A percentile compares a stretch with the other conserved stretches of the same genome.
Conservation (phyloP, 2,888 invertebrate genomes). For the Tenodera sinensis region DNA sequence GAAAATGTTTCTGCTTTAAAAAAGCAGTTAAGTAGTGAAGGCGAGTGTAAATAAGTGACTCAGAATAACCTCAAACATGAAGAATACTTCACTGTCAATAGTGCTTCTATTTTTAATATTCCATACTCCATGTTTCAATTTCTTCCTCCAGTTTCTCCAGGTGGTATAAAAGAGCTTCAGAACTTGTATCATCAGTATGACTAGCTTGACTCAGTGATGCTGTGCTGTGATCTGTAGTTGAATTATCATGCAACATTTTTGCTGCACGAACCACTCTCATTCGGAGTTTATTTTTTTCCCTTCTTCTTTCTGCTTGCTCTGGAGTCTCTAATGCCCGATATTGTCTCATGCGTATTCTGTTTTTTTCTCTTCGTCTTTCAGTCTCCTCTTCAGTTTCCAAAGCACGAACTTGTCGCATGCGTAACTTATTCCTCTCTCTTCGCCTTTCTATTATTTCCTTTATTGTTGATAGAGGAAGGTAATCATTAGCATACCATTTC, state of each 20-base stretch:
- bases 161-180: neutral
- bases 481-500: neutral
- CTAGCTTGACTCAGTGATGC: neutral
- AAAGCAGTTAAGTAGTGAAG: too few relatives aligned
- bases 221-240: neutral
- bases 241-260: neutral
- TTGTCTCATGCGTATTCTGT: neutral
- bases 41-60: too few relatives aligned
- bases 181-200: neutral
- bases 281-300: neutral
- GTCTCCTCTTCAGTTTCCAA: neutral
- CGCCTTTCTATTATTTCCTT: neutral
- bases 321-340: neutral
- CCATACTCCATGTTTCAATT: neutral
- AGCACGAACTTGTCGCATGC: neutral
- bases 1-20: too few relatives aligned
- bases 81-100: too few relatives aligned
- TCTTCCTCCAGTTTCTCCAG: neutral
- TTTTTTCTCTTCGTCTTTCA: neutral
- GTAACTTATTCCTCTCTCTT: neutral
- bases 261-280: neutral
- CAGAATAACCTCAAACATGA: too few relatives aligned
- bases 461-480: too few relatives aligned
- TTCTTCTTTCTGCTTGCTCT: neutral
- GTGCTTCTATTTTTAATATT: too few relatives aligned